Conservation (phyloP, 2,113 vertebrate genomes). For the Scatophagus argus region DNA sequence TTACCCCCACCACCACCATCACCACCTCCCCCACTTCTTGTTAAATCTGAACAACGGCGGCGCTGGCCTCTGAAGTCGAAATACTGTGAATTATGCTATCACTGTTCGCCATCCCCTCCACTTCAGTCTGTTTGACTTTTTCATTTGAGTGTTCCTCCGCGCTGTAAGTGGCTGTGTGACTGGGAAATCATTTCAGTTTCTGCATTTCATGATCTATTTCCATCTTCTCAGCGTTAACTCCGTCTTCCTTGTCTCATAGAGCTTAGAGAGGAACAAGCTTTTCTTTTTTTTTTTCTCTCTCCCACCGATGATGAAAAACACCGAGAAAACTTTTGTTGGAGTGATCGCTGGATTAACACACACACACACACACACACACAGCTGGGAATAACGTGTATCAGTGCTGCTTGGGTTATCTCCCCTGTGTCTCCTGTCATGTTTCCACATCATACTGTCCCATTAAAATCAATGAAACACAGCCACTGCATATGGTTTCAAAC, state of each 20-base stretch:
- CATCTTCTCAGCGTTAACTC: constrained; percentile 68
- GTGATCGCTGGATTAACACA: constrained; percentile 74
- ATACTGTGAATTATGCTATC: constrained; percentile 70
- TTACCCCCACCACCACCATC: no score
- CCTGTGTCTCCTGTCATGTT: constrained; percentile 79
- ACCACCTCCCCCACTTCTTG: constrained; percentile 66
- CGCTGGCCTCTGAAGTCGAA: constrained; percentile 68
- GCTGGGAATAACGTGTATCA: constrained; percentile 76
- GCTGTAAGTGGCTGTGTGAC: constrained; percentile 74
- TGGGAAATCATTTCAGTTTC: constrained; percentile 75
- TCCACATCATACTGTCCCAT: constrained; percentile 78
- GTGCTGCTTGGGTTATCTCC: constrained; percentile 74
- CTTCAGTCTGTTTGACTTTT: constrained; percentile 73
- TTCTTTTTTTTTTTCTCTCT: constrained; percentile 14
- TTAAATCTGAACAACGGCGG: constrained; percentile 66
- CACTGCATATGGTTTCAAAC: constrained; percentile 65
- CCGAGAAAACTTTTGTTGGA: constrained; percentile 71
- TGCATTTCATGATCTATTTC: constrained; percentile 80
- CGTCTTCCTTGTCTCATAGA: constrained; percentile 55
- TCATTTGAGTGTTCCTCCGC: constrained; percentile 59
- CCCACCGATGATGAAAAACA: constrained; percentile 72
- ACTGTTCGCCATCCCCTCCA: constrained; percentile 63
- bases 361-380: no score
- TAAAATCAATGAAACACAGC: constrained; percentile 74
- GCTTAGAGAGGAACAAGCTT: constrained; percentile 65